A percentile compares a stretch with the other conserved stretches of the same genome.
Evolutionary conservation across 2,888 invertebrate genomes (phyloP).

Genomic region (Cepaea hortensis): DNA sequence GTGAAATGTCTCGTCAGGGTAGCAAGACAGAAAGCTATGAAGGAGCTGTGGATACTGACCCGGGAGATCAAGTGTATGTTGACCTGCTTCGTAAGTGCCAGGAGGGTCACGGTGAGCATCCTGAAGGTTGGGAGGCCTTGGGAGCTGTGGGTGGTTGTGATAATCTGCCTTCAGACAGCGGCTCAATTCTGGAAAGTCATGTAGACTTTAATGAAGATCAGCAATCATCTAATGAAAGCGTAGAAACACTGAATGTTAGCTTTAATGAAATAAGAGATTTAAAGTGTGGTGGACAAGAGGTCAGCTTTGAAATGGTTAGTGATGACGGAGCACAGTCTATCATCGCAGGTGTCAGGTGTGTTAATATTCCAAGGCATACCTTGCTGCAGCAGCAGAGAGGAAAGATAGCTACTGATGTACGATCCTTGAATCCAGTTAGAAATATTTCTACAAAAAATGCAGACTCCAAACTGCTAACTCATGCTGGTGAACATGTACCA

Average conservation of each 20-base stretch:
- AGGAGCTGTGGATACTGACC: slow-evolving; percentile 55
- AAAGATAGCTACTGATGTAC: not conserved
- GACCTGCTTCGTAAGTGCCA: slow-evolving; percentile 48
- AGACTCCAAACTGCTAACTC: not conserved
- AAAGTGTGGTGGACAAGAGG: not conserved
- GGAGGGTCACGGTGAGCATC: slow-evolving; percentile 12
- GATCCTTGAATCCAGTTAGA: not conserved
- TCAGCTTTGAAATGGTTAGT: not conserved
- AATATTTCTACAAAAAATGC: not conserved
- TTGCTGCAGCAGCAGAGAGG: not conserved
- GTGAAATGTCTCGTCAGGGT: slow-evolving; percentile 69
- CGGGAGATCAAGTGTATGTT: slow-evolving; percentile 53
- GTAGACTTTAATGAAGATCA: not conserved
- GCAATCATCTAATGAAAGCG: not conserved
- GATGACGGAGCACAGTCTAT: too few species aligned
- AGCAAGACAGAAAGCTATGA: slow-evolving; percentile 69
- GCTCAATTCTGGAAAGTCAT: slow-evolving; percentile 40
- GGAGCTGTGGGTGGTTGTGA: slow-evolving; percentile 28
- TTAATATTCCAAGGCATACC: not conserved
- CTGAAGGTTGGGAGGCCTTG: slow-evolving; percentile 5
- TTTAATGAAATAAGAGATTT: not conserved
- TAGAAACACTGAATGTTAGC: not conserved
- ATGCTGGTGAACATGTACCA: not conserved
- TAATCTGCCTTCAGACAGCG: not conserved
- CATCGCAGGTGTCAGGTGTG: too few species aligned